Evolutionary conservation across 2,113 vertebrate species (phyloP).

Genomic region (Ciconia boyciana): DNA sequence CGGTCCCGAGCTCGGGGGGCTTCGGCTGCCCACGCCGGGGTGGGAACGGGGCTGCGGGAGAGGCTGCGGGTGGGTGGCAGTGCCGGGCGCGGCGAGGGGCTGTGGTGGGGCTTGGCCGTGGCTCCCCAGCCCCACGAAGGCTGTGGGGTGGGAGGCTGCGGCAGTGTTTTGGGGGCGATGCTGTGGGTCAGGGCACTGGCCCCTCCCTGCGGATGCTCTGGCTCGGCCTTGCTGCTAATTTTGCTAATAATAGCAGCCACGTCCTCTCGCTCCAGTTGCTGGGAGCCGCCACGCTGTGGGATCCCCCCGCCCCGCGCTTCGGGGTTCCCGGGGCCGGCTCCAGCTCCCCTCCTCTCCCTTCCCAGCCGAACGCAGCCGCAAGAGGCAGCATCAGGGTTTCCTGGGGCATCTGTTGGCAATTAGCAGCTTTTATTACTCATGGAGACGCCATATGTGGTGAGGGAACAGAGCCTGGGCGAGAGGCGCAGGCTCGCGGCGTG

Average conservation of each 20-base stretch:
- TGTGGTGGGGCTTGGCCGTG: fast-evolving
- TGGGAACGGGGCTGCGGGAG: background rate
- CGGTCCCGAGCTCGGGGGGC: fast-evolving
- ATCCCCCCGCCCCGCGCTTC: fast-evolving
- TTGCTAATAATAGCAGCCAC: background rate
- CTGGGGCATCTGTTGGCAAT: conserved; percentile 76
- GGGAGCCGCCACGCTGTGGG: background rate
- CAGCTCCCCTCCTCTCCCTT: background rate
- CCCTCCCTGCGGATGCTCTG: fast-evolving
- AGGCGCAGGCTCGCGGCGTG: background rate
- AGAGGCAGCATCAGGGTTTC: conserved; percentile 45
- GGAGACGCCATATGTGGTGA: conserved; percentile 67
- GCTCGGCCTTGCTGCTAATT: background rate
- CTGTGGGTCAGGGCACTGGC: fast-evolving
- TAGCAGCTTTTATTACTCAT: conserved; percentile 69
- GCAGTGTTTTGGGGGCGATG: fast-evolving
- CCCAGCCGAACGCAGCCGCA: background rate
- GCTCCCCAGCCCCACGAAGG: background rate
- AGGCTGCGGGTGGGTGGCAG: background rate
- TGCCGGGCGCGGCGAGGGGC: background rate
- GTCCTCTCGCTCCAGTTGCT: background rate
- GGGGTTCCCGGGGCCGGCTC: background rate
- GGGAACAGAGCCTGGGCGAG: conserved; percentile 50
- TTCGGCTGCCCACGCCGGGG: background rate
- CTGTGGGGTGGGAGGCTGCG: background rate